phyloP scores from a whole-genome alignment of 2,113 vertebrate genomes.

The Cathartes aura region DNA sequence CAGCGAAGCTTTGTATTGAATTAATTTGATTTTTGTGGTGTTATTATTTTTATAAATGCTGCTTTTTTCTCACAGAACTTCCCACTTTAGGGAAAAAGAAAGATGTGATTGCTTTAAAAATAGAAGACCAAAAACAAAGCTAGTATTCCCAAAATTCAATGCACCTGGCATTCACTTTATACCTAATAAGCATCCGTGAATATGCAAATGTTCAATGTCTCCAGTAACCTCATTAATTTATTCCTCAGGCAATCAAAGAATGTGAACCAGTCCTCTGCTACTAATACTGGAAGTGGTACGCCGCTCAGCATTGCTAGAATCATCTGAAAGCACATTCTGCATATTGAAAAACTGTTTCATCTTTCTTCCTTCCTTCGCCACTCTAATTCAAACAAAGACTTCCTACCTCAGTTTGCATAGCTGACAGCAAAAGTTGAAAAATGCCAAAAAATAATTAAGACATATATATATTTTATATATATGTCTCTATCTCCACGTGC shows the following conservation, averaged over 20 bases:
- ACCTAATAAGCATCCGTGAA: slow-evolving; percentile 83
- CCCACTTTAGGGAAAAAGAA: slow-evolving; percentile 49
- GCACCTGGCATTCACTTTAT: slow-evolving; percentile 82
- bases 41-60: slow-evolving; percentile 21
- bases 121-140: slow-evolving; percentile 57
- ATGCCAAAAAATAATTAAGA: slow-evolving; percentile 51
- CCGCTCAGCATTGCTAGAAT: slow-evolving; percentile 50
- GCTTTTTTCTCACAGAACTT: slow-evolving; percentile 43
- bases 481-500: neutral
- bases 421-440: slow-evolving; percentile 56
- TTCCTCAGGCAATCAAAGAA: slow-evolving; percentile 83
- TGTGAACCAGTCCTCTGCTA: slow-evolving; percentile 75
- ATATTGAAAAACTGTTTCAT: slow-evolving; percentile 72
- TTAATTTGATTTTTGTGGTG: neutral
- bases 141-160: slow-evolving; percentile 75
- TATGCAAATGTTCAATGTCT: slow-evolving; percentile 83
- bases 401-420: slow-evolving; percentile 60
- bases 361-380: slow-evolving; percentile 56
- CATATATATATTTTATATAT: neutral
- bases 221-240: slow-evolving; percentile 85
- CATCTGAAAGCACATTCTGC: slow-evolving; percentile 63
- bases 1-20: neutral
- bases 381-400: slow-evolving; percentile 75
- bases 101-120: slow-evolving; percentile 66
- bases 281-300: slow-evolving; percentile 64